Conservation (phyloP, 1,140 invertebrate species). For the Holcopasites calliopsidis region DNA sequence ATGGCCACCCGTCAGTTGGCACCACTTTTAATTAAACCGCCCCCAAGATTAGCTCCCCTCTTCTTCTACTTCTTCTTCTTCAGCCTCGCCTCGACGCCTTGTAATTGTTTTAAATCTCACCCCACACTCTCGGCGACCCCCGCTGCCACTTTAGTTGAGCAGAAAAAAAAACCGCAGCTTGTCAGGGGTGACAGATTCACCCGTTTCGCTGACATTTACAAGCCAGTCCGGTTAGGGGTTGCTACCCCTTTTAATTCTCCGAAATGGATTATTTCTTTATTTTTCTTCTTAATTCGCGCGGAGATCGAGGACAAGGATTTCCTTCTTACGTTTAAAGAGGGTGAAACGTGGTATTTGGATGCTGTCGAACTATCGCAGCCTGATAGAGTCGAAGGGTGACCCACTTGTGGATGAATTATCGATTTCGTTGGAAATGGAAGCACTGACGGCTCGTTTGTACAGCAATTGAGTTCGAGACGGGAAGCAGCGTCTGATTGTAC, state of each 20-base stretch:
- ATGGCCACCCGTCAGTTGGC: conserved; percentile 79
- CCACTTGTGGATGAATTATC: conserved; percentile 31
- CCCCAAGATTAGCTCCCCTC: conserved; percentile 77
- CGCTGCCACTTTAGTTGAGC: conserved; percentile 60
- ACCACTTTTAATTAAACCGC: conserved; percentile 80
- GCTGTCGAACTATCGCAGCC: neutral
- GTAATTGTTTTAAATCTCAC: conserved; percentile 79
- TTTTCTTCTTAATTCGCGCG: conserved; percentile 51
- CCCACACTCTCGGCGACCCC: conserved; percentile 58
- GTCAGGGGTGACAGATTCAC: conserved; percentile 75
- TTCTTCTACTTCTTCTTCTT: conserved; percentile 43
- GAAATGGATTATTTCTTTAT: conserved; percentile 45
- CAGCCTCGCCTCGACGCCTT: conserved; percentile 58
- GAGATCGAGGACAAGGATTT: neutral
- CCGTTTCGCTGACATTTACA: conserved; percentile 72
- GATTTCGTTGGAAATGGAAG: conserved; percentile 45
- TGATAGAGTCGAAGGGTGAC: conserved; percentile 4
- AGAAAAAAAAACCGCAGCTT: conserved; percentile 72
- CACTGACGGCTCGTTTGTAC: conserved; percentile 31
- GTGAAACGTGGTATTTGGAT: neutral
- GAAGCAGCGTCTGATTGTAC: conserved; percentile 18
- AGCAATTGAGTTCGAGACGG: conserved; percentile 40
- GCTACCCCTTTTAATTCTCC: no score
- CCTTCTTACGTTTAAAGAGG: neutral
- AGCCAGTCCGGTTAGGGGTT: conserved; percentile 59